phyloP scores from a whole-genome alignment of 2,888 invertebrate genomes.

The Caenorhabditis sp. region DNA sequence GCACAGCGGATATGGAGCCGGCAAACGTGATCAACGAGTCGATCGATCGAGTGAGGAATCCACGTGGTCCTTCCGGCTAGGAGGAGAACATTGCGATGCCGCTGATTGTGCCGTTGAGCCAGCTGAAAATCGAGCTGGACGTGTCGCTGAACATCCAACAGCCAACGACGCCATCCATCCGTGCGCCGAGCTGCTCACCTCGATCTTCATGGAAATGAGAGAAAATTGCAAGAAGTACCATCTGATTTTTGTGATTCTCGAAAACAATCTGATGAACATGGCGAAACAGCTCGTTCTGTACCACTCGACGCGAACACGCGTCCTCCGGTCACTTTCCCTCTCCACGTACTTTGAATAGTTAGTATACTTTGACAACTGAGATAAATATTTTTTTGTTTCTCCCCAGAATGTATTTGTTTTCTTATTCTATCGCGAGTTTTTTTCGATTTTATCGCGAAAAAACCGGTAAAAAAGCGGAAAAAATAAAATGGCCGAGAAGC shows the following conservation, averaged over 20 bases:
- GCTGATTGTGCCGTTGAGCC: constrained; percentile 56
- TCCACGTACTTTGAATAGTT: no score
- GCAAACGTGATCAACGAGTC: constrained; percentile 1
- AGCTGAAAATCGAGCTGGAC: constrained; percentile 59
- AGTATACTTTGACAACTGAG: no score
- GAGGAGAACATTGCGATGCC: constrained; percentile 45
- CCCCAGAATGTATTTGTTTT: no score
- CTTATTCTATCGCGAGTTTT: no score
- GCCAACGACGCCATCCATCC: constrained; percentile 85
- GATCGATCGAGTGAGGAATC: constrained; percentile 17
- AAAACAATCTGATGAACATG: constrained; percentile 29
- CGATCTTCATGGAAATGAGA: constrained; percentile 84
- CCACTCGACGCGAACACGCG: constrained; percentile 1
- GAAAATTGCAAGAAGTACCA: constrained; percentile 60
- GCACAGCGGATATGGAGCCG: neutral
- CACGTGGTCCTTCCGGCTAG: constrained; percentile 10
- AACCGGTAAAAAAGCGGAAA: no score
- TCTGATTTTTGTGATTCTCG: constrained; percentile 49
- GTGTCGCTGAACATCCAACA: constrained; percentile 60
- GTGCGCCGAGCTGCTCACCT: constrained; percentile 86
- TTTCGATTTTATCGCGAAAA: no score
- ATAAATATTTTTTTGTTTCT: no score
- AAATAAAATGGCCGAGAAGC: no score
- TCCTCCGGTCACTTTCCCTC: no score
- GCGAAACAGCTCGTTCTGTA: neutral